Evolutionary conservation across 2,888 invertebrate species (phyloP).

Genomic region (Drosophila gaucha): DNA sequence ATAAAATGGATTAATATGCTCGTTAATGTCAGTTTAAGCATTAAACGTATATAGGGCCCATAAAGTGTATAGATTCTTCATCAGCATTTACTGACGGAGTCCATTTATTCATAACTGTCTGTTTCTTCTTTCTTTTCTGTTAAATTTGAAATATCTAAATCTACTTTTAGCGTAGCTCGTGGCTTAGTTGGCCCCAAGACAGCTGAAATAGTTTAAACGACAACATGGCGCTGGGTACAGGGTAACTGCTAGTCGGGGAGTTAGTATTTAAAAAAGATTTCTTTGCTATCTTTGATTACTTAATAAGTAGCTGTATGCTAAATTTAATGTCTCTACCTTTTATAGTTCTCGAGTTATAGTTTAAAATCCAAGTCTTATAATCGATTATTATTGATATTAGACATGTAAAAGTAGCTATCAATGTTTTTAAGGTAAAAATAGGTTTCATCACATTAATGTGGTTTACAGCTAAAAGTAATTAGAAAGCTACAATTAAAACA

Average conservation of each 20-base stretch:
- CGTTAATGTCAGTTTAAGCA: background rate
- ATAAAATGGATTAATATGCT: background rate
- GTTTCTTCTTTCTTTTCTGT: too few species aligned
- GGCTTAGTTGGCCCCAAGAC: too few species aligned
- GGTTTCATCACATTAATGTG: too few species aligned
- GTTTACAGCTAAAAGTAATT: too few species aligned
- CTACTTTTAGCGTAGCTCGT: too few species aligned
- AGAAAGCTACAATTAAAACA: background rate
- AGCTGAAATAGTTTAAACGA: too few species aligned
- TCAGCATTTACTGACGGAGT: too few species aligned
- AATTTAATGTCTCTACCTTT: background rate
- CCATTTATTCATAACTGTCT: too few species aligned
- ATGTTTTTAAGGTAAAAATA: background rate
- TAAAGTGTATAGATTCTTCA: background rate
- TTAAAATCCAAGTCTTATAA: background rate
- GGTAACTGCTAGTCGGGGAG: background rate
- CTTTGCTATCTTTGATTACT: rapidly evolving
- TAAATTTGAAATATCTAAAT: too few species aligned
- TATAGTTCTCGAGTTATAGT: background rate
- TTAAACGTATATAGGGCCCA: background rate
- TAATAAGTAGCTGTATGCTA: background rate
- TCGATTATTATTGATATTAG: background rate
- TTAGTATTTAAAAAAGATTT: background rate
- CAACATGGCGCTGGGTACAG: too few species aligned
- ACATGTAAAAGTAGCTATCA: background rate